Evolutionary conservation across 2,888 invertebrate species (phyloP).

Genomic region (Agrochola macilenta): DNA sequence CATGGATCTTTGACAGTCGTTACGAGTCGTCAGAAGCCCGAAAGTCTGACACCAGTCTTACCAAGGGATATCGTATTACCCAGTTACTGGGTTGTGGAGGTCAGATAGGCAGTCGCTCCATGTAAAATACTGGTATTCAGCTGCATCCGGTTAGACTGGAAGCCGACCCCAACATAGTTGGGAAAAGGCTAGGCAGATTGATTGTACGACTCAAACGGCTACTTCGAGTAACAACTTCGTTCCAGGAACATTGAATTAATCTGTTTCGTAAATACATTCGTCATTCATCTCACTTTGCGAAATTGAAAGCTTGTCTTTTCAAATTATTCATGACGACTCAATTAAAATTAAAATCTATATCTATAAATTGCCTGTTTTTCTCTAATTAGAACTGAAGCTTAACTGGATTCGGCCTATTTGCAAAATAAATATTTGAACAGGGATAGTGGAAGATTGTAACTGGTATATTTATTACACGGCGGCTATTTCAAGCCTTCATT

Average conservation of each 20-base stretch:
- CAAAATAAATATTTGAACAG: constrained; percentile 70
- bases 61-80: too few relatives aligned
- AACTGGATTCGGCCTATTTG: constrained; percentile 66
- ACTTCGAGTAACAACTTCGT: constrained; percentile 17
- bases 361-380: constrained; percentile 74
- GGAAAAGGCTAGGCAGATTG: too few relatives aligned
- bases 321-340: constrained; percentile 75
- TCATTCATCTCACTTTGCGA: constrained; percentile 64
- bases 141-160: too few relatives aligned
- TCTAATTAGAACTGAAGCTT: constrained; percentile 75
- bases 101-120: too few relatives aligned
- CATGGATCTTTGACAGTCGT: too few relatives aligned
- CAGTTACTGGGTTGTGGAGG: too few relatives aligned
- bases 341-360: constrained; percentile 74
- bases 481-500: constrained; percentile 50
- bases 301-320: constrained; percentile 67
- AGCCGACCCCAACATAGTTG: too few relatives aligned
- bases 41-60: too few relatives aligned
- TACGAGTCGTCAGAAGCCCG: too few relatives aligned
- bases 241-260: constrained; percentile 47
- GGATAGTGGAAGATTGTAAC: constrained; percentile 48
- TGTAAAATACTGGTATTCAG: too few relatives aligned
- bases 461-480: constrained; percentile 49
- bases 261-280: constrained; percentile 64
- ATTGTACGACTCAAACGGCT: constrained; percentile 24